These are phyloP conservation scores for Silurus glanis DNA, from an alignment of 2,113 vertebrate genomes.

Conservation along the genomic window DNA sequence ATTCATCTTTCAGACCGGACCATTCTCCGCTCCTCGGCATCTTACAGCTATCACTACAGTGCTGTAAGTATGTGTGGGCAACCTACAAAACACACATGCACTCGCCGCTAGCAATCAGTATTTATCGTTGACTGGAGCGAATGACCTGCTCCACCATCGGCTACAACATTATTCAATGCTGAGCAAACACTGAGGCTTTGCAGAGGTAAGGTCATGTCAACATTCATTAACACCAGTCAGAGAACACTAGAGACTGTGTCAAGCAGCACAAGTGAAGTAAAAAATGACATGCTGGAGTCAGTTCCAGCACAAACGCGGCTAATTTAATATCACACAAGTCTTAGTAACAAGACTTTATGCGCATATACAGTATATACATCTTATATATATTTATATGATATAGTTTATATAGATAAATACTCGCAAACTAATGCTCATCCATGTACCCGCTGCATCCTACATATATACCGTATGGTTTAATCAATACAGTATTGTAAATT, in stretches of 20 bases:
- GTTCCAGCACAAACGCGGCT: background rate
- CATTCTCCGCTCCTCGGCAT: background rate
- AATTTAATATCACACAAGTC: background rate
- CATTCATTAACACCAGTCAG: constrained; percentile 50
- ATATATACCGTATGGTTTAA: too few relatives aligned
- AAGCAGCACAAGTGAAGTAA: constrained; percentile 8
- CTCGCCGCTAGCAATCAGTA: constrained; percentile 50
- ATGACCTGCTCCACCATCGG: constrained; percentile 53
- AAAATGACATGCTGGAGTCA: background rate
- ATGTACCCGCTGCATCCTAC: too few relatives aligned
- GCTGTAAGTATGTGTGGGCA: constrained; percentile 64
- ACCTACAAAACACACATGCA: constrained; percentile 57
- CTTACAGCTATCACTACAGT: constrained; percentile 42
- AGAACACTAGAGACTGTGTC: constrained; percentile 17
- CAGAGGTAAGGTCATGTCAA: constrained; percentile 48
- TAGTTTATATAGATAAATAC: too few relatives aligned
- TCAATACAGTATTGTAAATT: too few relatives aligned
- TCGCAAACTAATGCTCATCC: too few relatives aligned
- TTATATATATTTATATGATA: too few relatives aligned
- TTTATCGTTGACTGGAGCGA: constrained; percentile 64
- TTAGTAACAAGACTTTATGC: too few relatives aligned
- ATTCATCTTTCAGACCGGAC: background rate
- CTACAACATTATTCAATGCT: constrained; percentile 73
- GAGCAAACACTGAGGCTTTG: constrained; percentile 70
- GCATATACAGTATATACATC: too few relatives aligned